phyloP scores from a whole-genome alignment of 1,140 invertebrate genomes.

The Drosophila teissieri region DNA sequence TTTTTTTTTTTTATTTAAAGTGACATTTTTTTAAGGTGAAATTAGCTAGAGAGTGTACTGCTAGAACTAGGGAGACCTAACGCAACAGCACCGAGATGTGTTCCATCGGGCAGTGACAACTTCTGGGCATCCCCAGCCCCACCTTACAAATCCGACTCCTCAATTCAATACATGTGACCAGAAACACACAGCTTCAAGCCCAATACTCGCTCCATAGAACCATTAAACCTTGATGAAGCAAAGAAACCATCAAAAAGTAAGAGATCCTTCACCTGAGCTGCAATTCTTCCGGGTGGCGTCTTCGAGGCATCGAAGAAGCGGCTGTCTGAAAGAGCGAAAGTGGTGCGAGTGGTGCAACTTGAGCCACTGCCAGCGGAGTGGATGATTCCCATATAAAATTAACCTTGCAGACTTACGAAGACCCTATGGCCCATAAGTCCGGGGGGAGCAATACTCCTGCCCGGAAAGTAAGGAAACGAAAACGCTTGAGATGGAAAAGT shows the following conservation, averaged over 20 bases:
- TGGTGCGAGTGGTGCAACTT: conserved; percentile 27
- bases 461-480: neutral
- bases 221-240: conserved; percentile 6
- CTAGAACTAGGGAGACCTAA: neutral
- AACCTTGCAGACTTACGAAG: conserved; percentile 23
- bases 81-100: conserved; percentile 4
- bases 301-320: conserved; percentile 12
- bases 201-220: conserved; percentile 13
- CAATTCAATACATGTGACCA: conserved; percentile 10
- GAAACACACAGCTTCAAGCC: conserved; percentile 7
- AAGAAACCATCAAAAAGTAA: neutral
- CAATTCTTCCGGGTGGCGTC: conserved; percentile 10
- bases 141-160: neutral
- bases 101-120: conserved; percentile 16
- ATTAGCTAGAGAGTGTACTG: conserved; percentile 7
- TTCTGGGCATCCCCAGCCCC: conserved; percentile 3
- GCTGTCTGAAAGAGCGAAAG: neutral
- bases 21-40: conserved; percentile 19
- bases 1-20: conserved; percentile 6
- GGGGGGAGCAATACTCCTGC: neutral
- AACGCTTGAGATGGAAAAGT: conserved; percentile 55
- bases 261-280: conserved; percentile 7
- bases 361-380: conserved; percentile 11
- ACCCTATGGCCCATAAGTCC: neutral
- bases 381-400: conserved; percentile 2